A percentile compares a stretch with the other conserved stretches of the same genome.
Evolutionary conservation across 2,888 invertebrate genomes (phyloP).

Genomic region (Tetragnatha montana): DNA sequence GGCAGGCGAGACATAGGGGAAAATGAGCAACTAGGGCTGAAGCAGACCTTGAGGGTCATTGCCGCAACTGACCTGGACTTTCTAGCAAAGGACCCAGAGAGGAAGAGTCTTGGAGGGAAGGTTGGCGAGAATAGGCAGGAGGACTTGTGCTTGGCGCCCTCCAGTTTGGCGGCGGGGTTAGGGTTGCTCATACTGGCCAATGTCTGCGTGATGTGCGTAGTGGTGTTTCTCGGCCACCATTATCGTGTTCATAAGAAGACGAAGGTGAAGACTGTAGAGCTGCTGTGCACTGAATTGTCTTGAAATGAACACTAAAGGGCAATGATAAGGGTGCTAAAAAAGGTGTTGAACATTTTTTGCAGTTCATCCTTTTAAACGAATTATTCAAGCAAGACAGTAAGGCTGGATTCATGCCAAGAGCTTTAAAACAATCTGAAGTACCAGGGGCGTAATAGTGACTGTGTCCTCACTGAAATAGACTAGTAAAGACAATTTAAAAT

Average conservation of each 20-base stretch:
- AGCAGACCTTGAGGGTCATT: slow-evolving; percentile 91
- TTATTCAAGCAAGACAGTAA: too few relatives aligned
- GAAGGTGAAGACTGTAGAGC: slow-evolving; percentile 43
- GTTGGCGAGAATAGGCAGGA: slow-evolving; percentile 46
- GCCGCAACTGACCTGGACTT: slow-evolving; percentile 94
- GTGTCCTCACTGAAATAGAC: too few relatives aligned
- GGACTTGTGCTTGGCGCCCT: slow-evolving; percentile 72
- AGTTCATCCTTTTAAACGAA: too few relatives aligned
- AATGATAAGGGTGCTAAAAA: too few relatives aligned
- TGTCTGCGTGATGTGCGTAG: slow-evolving; percentile 69
- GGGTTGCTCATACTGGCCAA: slow-evolving; percentile 61
- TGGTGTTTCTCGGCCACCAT: slow-evolving; percentile 65
- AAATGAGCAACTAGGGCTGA: slow-evolving; percentile 82
- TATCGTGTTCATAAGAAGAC: slow-evolving; percentile 55
- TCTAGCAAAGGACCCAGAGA: slow-evolving; percentile 77
- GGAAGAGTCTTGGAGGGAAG: slow-evolving; percentile 64
- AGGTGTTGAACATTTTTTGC: too few relatives aligned
- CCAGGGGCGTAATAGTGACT: too few relatives aligned
- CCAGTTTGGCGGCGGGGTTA: slow-evolving; percentile 69
- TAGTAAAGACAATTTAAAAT: too few relatives aligned
- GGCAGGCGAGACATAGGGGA: slow-evolving; percentile 68
- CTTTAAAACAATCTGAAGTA: too few relatives aligned
- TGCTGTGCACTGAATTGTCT: slow-evolving; percentile 54
- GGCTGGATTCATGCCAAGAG: too few relatives aligned
- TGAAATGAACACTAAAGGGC: neutral